Base-by-base conservation (phyloP, 2,797 vertebrate genomes). In the Microcaecilia unicolor region DNA sequence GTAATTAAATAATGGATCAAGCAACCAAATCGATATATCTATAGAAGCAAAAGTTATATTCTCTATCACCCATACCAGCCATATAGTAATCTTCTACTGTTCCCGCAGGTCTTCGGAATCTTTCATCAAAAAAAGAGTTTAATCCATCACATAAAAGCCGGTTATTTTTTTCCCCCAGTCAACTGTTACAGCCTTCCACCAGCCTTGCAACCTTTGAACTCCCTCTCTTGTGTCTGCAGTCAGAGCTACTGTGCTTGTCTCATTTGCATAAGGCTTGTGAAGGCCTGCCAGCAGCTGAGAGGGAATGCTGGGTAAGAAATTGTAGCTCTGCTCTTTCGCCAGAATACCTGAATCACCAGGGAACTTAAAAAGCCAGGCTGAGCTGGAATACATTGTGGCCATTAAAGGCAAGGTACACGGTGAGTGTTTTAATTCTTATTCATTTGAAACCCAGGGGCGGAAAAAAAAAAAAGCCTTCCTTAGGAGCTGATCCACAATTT, bases 141-240 rank as follows among this genome's bases (percentile, higher is more conserved):
- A 28, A 39, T 59, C 41, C 53, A 52, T 51, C 46, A 28, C 41
- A 39, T 41, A 43, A 41, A 57, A 50, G n/a, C 15, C 33, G 15
- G 34, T 8, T 56, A 43, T 46, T 42, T 29, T 23, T 35, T 40
- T 50, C 19, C 9, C 22, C 33, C 40, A 38, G 30, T 45, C 64
- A 51, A 50, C 49, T 15, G 47, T 52, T 57, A 38, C 58, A 53
- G 62, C 51, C 55, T 66, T 52, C 65, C 51, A 58, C 46, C 50
- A 59, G 67, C 56, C 46, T 42, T 7, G 29, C 58, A 61, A 69
- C 71, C 73, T 73, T 41, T 76, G 66, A 73, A 67, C 71, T 57
- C 48, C 10, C 36, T 35, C 29, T 16, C 18, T 3, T 27, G 31
- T 35, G 43, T 53, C 61, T 67, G 67, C 67, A 69, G 69, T 50